Conservation (phyloP, 2,797 vertebrate genomes). For the Clarias laeviceps region DNA sequence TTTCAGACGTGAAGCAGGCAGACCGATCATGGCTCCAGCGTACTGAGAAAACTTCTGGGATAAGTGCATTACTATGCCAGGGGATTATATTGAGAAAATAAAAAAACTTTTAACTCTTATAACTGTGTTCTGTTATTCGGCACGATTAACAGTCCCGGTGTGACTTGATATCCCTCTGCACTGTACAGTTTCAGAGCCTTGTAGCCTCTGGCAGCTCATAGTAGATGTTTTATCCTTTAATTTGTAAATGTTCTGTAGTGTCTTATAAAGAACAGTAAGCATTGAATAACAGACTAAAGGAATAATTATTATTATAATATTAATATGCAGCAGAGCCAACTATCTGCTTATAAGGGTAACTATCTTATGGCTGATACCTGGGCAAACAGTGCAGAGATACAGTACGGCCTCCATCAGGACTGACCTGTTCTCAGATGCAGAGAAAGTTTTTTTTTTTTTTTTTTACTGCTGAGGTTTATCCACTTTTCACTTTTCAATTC, state of each 20-base stretch:
- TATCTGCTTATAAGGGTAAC: conserved; percentile 39
- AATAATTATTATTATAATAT: conserved; percentile 16
- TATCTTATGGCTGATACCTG: conserved; percentile 33
- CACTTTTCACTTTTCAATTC: not conserved
- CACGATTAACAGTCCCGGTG: too few species aligned
- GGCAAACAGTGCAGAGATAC: conserved; percentile 45
- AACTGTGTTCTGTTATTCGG: too few species aligned
- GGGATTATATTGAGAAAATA: too few species aligned
- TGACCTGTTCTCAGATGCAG: conserved; percentile 35
- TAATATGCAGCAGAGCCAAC: conserved; percentile 7
- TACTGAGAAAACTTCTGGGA: too few species aligned
- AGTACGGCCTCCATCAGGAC: conserved; percentile 15
- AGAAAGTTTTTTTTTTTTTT: conserved; percentile 24
- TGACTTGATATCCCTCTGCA: not conserved
- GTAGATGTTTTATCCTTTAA: not conserved
- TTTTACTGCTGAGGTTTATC: conserved; percentile 19
- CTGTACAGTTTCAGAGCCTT: not conserved
- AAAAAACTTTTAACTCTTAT: too few species aligned
- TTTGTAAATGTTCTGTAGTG: not conserved
- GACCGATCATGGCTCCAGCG: too few species aligned
- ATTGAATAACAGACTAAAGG: not conserved
- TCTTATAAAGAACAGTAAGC: not conserved
- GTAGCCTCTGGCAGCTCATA: not conserved
- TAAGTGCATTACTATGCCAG: too few species aligned
- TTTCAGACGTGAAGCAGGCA: too few species aligned